A percentile compares a stretch with the other conserved stretches of the same genome.
Evolutionary conservation across 1,140 invertebrate genomes (phyloP).

Genomic region (Drosophila azteca): DNA sequence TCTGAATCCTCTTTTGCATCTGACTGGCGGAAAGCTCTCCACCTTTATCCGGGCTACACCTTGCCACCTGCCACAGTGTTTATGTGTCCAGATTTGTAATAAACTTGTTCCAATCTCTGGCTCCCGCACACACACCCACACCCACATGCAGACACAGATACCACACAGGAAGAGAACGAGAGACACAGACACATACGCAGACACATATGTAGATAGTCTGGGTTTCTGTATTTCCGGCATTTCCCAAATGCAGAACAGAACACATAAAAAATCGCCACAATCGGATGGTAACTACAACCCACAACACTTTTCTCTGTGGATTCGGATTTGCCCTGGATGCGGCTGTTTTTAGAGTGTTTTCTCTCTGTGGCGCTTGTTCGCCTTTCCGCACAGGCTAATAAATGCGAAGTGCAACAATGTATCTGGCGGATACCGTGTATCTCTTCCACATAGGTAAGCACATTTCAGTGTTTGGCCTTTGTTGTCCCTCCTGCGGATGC

Average conservation of each 20-base stretch:
- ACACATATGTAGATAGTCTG: no score
- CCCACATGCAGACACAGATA: neutral
- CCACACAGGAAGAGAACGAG: no score
- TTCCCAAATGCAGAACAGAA: constrained; percentile 45
- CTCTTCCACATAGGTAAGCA: constrained; percentile 69
- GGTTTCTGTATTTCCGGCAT: constrained; percentile 6
- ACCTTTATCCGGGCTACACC: constrained; percentile 13
- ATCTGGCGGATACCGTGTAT: constrained; percentile 18
- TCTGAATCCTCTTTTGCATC: constrained; percentile 12
- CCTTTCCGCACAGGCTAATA: constrained; percentile 35
- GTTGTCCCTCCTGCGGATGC: constrained; percentile 20
- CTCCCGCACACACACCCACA: constrained; percentile 11
- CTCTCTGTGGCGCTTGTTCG: constrained; percentile 7
- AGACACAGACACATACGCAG: no score
- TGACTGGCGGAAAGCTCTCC: constrained; percentile 21
- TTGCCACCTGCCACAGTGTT: constrained; percentile 13
- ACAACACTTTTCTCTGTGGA: constrained; percentile 31
- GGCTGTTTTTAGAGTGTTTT: constrained; percentile 26
- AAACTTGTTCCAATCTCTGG: constrained; percentile 70
- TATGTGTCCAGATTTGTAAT: constrained; percentile 51
- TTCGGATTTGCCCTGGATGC: constrained; percentile 18
- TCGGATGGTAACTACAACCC: constrained; percentile 55
- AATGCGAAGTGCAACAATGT: constrained; percentile 65
- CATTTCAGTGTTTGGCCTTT: constrained; percentile 46
- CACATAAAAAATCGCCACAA: constrained; percentile 62